These are phyloP conservation scores for Anolis sagrei DNA, from an alignment of 2,113 vertebrate species.

Conservation along the genomic window DNA sequence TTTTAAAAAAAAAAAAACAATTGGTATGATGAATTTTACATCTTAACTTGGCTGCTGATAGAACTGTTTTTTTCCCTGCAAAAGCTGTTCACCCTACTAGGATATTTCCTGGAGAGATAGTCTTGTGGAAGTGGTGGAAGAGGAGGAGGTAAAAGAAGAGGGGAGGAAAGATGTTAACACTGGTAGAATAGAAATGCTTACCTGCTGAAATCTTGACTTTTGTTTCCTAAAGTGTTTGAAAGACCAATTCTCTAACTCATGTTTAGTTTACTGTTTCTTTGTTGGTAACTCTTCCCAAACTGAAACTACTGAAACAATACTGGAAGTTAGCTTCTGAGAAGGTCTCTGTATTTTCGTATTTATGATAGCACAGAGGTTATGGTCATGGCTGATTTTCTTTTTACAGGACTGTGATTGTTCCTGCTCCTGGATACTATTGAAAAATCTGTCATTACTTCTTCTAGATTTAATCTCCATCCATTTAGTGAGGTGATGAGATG, in stretches of 20 bases:
- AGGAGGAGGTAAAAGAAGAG: no score
- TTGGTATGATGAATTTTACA: no score
- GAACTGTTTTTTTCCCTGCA: no score
- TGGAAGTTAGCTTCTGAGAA: no score
- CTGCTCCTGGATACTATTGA: no score
- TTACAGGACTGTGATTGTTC: background rate
- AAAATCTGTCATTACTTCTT: background rate
- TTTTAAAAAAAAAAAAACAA: no score
- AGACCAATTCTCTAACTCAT: background rate
- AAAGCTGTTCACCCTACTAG: no score
- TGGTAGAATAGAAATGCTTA: background rate
- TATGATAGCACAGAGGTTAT: background rate
- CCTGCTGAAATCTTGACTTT: background rate
- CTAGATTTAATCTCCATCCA: background rate
- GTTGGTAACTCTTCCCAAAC: background rate
- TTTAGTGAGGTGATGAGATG: background rate
- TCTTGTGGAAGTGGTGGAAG: no score
- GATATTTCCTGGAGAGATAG: no score
- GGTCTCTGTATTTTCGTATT: no score
- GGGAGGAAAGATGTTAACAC: no score
- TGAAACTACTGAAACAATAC: background rate
- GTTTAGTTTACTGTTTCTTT: background rate
- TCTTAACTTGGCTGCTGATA: no score
- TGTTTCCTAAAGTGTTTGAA: background rate
- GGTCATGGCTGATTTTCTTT: background rate